Evolutionary conservation across 30 jellyfish, hydroid and myxozoan species (phyloP).

Genomic region (Sanderia malayensis): DNA sequence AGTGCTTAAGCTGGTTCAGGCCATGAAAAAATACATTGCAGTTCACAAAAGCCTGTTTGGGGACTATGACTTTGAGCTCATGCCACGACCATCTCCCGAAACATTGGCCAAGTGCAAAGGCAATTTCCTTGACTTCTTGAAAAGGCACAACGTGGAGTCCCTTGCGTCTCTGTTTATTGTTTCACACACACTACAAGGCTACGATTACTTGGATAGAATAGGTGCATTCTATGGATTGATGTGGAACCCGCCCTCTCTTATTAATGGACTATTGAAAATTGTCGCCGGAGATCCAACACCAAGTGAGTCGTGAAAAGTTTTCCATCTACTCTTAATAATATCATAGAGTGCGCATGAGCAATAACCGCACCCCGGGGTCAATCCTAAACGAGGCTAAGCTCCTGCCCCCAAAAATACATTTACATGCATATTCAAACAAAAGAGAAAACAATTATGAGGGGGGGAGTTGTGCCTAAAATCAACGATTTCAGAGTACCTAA

Average conservation of each 20-base stretch:
- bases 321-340: no score
- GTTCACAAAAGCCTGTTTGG: slow-evolving; percentile 50
- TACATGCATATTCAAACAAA: no score
- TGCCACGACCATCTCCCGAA: slow-evolving; percentile 60
- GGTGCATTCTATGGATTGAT: slow-evolving; percentile 66
- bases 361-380: no score
- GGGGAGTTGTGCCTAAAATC: no score
- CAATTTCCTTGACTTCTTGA: slow-evolving; percentile 42
- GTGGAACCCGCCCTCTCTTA: slow-evolving; percentile 70
- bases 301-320: no score
- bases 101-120: slow-evolving; percentile 32
- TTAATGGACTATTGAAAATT: slow-evolving; percentile 27
- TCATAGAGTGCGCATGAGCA: no score
- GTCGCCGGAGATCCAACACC: slow-evolving; percentile 25
- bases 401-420: no score
- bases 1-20: slow-evolving; percentile 5
- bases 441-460: no score
- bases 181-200: slow-evolving; percentile 71
- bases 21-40: slow-evolving; percentile 15
- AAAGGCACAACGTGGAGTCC: slow-evolving; percentile 34
- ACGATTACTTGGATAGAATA: slow-evolving; percentile 56
- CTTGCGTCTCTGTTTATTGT: slow-evolving; percentile 50
- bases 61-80: slow-evolving; percentile 50
- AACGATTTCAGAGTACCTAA: no score
- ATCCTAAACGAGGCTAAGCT: no score